phyloP scores from a whole-genome alignment of 2,113 vertebrate species.

The Ceyx melanurus region DNA sequence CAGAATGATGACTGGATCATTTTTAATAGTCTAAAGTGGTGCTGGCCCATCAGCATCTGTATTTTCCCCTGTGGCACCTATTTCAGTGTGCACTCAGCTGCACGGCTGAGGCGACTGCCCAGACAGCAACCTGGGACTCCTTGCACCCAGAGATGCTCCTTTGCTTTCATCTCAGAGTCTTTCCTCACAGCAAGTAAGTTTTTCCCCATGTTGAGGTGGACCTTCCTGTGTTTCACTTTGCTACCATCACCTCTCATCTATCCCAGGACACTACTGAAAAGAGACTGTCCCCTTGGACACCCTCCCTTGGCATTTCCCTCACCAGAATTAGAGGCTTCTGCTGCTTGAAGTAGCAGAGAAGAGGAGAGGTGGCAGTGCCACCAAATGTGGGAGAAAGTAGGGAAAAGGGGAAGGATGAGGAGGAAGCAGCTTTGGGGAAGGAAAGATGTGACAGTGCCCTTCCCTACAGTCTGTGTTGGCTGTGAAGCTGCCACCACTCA shows the following conservation, averaged over 20 bases:
- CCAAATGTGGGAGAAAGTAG: not conserved
- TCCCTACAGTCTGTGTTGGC: fast-evolving
- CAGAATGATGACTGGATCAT: too few species aligned
- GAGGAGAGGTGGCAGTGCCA: not conserved
- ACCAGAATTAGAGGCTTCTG: not conserved
- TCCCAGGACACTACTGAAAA: too few species aligned
- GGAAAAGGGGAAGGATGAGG: not conserved
- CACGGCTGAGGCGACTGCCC: too few species aligned
- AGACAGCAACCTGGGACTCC: not conserved
- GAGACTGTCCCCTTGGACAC: too few species aligned
- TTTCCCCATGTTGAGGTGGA: too few species aligned
- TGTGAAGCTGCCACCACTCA: not conserved
- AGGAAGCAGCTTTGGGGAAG: not conserved
- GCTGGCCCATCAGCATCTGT: not conserved
- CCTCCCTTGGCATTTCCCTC: not conserved
- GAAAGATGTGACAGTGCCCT: not conserved
- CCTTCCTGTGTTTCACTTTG: too few species aligned
- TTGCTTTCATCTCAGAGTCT: not conserved
- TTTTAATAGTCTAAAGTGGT: too few species aligned
- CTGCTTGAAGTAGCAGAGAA: not conserved
- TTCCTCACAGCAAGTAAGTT: too few species aligned
- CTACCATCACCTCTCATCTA: too few species aligned
- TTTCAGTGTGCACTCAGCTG: not conserved
- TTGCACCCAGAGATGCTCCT: not conserved
- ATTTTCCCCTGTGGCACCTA: not conserved